Percentiles rank a stretch among this genome's conserved stretches.
These are phyloP conservation scores for Lutraria lutraria DNA, from an alignment of 2,888 invertebrate genomes.

Conservation along the genomic window DNA sequence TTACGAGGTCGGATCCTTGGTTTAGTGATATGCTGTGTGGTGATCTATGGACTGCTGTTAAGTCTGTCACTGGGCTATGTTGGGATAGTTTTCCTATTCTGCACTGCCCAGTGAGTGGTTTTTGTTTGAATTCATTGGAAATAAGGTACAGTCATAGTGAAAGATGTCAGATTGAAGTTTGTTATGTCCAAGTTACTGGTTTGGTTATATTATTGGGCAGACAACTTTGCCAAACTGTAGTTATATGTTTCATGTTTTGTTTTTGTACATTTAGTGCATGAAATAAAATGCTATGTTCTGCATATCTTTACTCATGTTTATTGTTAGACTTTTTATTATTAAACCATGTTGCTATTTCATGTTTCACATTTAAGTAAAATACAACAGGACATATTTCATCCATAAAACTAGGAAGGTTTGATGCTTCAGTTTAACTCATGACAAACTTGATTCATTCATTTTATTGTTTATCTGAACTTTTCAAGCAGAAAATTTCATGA, in stretches of 20 bases:
- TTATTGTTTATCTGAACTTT: too few relatives aligned
- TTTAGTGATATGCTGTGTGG: too few relatives aligned
- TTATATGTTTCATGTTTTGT: conserved; percentile 14
- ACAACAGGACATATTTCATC: too few relatives aligned
- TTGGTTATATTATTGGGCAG: background rate
- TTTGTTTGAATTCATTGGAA: too few relatives aligned
- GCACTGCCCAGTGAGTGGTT: too few relatives aligned
- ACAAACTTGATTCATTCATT: background rate
- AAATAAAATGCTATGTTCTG: conserved; percentile 6
- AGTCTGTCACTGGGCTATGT: too few relatives aligned
- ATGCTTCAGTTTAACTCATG: background rate
- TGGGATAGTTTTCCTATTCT: too few relatives aligned
- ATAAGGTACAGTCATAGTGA: too few relatives aligned
- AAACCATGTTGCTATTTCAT: conserved; percentile 44
- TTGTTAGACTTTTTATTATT: conserved; percentile 32
- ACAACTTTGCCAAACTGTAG: background rate
- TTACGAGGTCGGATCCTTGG: too few relatives aligned
- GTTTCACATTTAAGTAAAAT: background rate
- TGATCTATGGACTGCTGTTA: too few relatives aligned
- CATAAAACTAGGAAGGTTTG: background rate
- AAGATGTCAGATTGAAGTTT: background rate
- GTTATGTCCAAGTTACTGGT: background rate
- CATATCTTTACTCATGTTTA: conserved; percentile 39
- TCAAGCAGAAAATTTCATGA: too few relatives aligned
- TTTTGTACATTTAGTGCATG: conserved; percentile 16